These are phyloP conservation scores for Zaprionus taronus DNA, from an alignment of 1,140 invertebrate genomes.

Conservation along the genomic window DNA sequence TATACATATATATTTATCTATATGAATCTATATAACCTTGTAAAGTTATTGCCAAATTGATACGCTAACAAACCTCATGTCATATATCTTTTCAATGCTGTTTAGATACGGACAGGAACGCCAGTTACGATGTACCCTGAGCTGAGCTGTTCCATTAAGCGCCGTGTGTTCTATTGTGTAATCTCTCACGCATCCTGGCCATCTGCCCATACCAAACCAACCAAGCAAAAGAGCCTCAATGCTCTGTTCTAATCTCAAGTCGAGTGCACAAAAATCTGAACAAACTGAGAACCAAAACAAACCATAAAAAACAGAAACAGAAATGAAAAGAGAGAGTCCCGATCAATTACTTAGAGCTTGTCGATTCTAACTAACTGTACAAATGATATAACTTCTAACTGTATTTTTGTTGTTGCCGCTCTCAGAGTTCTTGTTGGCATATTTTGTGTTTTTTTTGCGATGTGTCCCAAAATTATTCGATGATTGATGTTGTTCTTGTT, in stretches of 20 bases:
- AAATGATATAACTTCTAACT: slow-evolving; percentile 58
- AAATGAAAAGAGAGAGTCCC: slow-evolving; percentile 26
- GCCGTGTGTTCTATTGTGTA: slow-evolving; percentile 78
- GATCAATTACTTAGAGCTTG: slow-evolving; percentile 50
- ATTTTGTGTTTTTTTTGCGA: slow-evolving; percentile 51
- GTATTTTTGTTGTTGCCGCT: slow-evolving; percentile 67
- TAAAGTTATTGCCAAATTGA: slow-evolving; percentile 67
- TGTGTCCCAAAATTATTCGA: slow-evolving; percentile 41
- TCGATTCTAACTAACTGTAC: slow-evolving; percentile 63
- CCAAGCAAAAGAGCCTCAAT: slow-evolving; percentile 67
- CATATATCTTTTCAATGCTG: slow-evolving; percentile 83
- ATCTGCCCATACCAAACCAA: slow-evolving; percentile 60
- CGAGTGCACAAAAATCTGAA: slow-evolving; percentile 59
- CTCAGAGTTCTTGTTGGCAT: slow-evolving; percentile 76
- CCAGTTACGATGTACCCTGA: slow-evolving; percentile 84
- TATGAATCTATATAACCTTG: slow-evolving; percentile 60
- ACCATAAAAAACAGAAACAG: slow-evolving; percentile 48
- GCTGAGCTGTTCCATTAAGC: slow-evolving; percentile 79
- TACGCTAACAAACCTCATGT: slow-evolving; percentile 82
- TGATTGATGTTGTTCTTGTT: slow-evolving; percentile 63
- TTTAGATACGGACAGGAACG: slow-evolving; percentile 83
- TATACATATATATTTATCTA: slow-evolving; percentile 31
- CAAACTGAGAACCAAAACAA: slow-evolving; percentile 24
- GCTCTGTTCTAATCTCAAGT: slow-evolving; percentile 46
- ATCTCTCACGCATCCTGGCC: slow-evolving; percentile 49